phyloP scores from a whole-genome alignment of 2,113 vertebrate genomes.

The Scatophagus argus region DNA sequence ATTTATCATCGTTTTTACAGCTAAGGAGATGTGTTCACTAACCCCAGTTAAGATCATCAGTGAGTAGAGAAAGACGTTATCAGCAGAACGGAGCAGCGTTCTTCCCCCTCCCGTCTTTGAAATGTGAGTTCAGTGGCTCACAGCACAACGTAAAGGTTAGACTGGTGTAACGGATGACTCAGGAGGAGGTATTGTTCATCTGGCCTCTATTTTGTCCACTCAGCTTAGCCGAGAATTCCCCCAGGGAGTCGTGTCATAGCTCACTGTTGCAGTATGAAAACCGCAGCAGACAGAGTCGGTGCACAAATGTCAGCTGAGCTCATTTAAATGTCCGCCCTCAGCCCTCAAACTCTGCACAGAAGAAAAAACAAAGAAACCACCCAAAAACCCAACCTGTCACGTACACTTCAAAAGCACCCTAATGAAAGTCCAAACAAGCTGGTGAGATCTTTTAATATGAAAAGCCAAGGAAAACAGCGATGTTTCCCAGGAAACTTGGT shows the following conservation, averaged over 20 bases:
- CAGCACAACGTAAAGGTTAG: conserved; percentile 21
- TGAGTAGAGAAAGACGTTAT: conserved; percentile 2
- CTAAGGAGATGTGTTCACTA: too few relatives aligned
- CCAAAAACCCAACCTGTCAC: conserved; percentile 35
- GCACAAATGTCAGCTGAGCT: conserved; percentile 23
- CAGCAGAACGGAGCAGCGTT: background rate
- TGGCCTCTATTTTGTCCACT: conserved; percentile 62
- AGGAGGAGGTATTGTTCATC: conserved; percentile 31
- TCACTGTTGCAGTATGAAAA: conserved; percentile 56
- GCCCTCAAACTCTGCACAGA: background rate
- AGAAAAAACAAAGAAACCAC: too few relatives aligned
- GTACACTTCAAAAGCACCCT: conserved; percentile 28
- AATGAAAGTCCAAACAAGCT: conserved; percentile 54
- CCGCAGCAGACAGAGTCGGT: conserved; percentile 43
- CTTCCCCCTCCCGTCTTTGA: conserved; percentile 1
- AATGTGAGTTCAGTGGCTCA: conserved; percentile 23
- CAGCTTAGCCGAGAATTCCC: conserved; percentile 46
- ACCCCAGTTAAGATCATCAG: background rate
- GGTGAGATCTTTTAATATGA: conserved; percentile 35
- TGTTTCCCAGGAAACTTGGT: conserved; percentile 43
- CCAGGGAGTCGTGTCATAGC: conserved; percentile 50
- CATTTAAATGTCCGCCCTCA: conserved; percentile 36
- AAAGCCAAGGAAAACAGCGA: conserved; percentile 48
- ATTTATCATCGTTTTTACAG: background rate
- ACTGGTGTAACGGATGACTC: conserved; percentile 27